Evolutionary conservation across 2,113 vertebrate species (phyloP), one percentile per base, ranked within the genome.

Genomic region (Macquaria australasica): DNA sequence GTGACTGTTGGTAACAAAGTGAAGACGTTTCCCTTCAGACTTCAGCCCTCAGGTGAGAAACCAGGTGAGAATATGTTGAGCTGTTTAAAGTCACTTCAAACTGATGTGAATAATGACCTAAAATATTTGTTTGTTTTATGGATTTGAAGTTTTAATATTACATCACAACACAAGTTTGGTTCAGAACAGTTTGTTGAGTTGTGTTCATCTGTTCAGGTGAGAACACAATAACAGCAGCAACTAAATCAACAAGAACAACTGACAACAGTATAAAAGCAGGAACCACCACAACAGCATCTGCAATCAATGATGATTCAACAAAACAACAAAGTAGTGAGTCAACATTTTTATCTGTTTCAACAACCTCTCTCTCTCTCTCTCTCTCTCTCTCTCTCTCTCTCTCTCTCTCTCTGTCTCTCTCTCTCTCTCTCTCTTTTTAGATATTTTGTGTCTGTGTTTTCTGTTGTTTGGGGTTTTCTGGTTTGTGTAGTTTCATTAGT

Each of bases 141-240:
- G 1, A 68, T 45, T 31, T 43, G 1, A 53, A 12, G 34, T 77
- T 66, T 41, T 5, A 48, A 56, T 56, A 16, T 56, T n/a, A 25
- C 3, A 25, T 41, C 21, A 25, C 34, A 74, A 23, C 23, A 67
- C 5, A 41, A 11, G 37, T 43, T 15, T 58, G 37, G 39, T 3
- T 15, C 63, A 21, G n/a, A 71, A 23, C 16, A 15, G 31, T n/a
- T n/a, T n/a, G n/a, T n/a, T n/a, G n/a, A n/a, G n/a, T 51, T 59
- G 7, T 72, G 59, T 31, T 73, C 3, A 64, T 73, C 5, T 67
- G 79, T 58, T 56, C 50, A 67, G 70, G 60, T 66, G 70, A 39
- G 3, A 37, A 45, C 20, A 25, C 59, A 25, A 66, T 0, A 51
- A 21, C 34, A 45, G 2, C 21, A 79, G 21, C 34, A 31, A 31